Evolutionary conservation across 2,888 invertebrate species (phyloP).

Genomic region (Acleris literana): DNA sequence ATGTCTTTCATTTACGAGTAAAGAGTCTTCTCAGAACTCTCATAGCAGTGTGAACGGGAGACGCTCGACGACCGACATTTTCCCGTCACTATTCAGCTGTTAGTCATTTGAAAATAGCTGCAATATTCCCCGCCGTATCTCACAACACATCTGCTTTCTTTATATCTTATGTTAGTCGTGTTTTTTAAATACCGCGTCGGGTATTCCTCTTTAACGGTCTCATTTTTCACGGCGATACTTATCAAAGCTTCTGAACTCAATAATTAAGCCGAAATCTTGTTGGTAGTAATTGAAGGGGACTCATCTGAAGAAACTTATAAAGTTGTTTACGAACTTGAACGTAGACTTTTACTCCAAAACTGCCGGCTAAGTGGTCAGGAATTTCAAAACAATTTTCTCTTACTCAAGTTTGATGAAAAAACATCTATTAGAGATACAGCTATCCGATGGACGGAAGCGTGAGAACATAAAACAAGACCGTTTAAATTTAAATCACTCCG

Average conservation of each 20-base stretch:
- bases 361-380: constrained; percentile 42
- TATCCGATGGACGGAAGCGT: background rate
- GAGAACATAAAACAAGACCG: background rate
- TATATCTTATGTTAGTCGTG: background rate
- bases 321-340: constrained; percentile 51
- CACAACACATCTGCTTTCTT: constrained; percentile 9
- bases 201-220: background rate
- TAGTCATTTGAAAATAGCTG: constrained; percentile 12
- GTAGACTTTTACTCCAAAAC: constrained; percentile 38
- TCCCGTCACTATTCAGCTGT: constrained; percentile 3
- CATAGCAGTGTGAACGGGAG: background rate
- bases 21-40: background rate
- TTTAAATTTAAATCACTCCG: background rate
- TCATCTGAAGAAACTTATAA: constrained; percentile 51
- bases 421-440: constrained; percentile 1
- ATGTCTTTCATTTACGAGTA: background rate
- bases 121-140: constrained; percentile 1
- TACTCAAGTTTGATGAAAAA: constrained; percentile 28
- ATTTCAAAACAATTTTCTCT: constrained; percentile 49
- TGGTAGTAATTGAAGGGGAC: constrained; percentile 62
- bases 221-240: constrained; percentile 1
- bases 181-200: constrained; percentile 1
- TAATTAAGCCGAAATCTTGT: constrained; percentile 46
- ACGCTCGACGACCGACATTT: background rate
- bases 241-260: constrained; percentile 9